A percentile compares a stretch with the other conserved stretches of the same genome.
Conservation (phyloP, 1,140 invertebrate species). For the Choristoneura fumiferana region DNA sequence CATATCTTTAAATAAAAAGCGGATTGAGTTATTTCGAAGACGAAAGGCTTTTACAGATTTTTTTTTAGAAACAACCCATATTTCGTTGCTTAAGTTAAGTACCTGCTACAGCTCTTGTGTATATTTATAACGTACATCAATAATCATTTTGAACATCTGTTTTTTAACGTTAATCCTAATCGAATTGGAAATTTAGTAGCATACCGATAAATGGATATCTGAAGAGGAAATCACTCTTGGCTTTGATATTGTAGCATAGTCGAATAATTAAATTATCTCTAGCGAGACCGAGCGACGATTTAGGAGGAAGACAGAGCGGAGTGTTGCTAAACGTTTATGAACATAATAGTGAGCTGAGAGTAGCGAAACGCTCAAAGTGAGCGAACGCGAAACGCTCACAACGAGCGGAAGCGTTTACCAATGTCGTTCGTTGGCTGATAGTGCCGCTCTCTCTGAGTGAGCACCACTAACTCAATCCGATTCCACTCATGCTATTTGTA, state of each 20-base stretch:
- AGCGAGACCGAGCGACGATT: slow-evolving; percentile 27
- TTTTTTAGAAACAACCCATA: neutral
- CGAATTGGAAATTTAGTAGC: slow-evolving; percentile 59
- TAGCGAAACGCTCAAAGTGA: no score
- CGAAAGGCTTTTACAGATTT: neutral
- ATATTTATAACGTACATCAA: slow-evolving; percentile 20
- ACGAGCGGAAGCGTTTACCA: no score
- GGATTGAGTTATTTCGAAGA: neutral
- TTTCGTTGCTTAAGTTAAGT: neutral
- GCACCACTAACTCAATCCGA: slow-evolving; percentile 68
- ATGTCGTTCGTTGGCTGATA: slow-evolving; percentile 22
- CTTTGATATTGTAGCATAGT: slow-evolving; percentile 51
- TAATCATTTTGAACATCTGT: slow-evolving; percentile 23
- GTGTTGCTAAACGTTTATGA: no score
- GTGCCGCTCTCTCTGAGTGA: slow-evolving; percentile 49
- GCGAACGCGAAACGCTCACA: no score
- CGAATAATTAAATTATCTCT: slow-evolving; percentile 71
- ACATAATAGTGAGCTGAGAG: no score
- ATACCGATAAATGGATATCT: slow-evolving; percentile 69
- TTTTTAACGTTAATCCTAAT: slow-evolving; percentile 43
- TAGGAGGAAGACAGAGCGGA: no score
- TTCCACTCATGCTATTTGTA: slow-evolving; percentile 72
- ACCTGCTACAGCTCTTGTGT: slow-evolving; percentile 1
- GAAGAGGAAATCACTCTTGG: slow-evolving; percentile 67
- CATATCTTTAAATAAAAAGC: no score